Evolutionary conservation across 2,888 invertebrate species (phyloP).

Genomic region (Caradrina kadenii): DNA sequence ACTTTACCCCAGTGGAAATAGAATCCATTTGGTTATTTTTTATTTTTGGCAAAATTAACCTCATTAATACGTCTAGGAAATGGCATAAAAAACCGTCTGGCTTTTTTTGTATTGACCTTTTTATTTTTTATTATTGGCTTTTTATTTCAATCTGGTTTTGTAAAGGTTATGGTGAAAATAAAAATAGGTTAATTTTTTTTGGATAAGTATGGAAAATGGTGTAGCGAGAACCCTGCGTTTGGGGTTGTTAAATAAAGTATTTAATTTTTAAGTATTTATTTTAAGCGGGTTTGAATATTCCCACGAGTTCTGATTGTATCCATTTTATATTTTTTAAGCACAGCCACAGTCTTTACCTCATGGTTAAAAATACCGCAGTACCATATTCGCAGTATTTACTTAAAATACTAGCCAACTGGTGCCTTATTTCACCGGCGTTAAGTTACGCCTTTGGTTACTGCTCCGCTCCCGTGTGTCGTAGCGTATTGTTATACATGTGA

Average conservation of each 20-base stretch:
- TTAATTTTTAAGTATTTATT: too few relatives aligned
- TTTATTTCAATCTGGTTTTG: slow-evolving; percentile 34
- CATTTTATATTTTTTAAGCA: too few relatives aligned
- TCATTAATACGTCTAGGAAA: slow-evolving; percentile 56
- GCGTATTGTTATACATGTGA: too few relatives aligned
- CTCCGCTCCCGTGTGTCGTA: too few relatives aligned
- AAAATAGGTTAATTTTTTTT: slow-evolving; percentile 30
- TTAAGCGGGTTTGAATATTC: slow-evolving; percentile 9
- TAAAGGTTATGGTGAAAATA: slow-evolving; percentile 52
- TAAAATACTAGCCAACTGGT: too few relatives aligned
- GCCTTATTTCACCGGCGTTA: too few relatives aligned
- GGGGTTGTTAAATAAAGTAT: slow-evolving; percentile 14
- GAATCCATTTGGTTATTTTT: slow-evolving; percentile 65
- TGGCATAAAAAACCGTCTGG: slow-evolving; percentile 43
- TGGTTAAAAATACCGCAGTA: too few relatives aligned
- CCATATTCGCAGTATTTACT: too few relatives aligned
- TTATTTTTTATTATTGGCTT: slow-evolving; percentile 43
- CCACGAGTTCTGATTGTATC: not conserved
- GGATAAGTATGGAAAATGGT: not conserved
- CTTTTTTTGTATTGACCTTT: slow-evolving; percentile 44
- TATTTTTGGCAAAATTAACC: slow-evolving; percentile 49
- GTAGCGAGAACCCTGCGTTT: not conserved
- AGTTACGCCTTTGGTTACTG: too few relatives aligned
- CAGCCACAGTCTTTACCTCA: too few relatives aligned
- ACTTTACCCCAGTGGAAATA: slow-evolving; percentile 67